phyloP scores from a whole-genome alignment of 2,888 invertebrate genomes.

The Macrophya annulata region DNA sequence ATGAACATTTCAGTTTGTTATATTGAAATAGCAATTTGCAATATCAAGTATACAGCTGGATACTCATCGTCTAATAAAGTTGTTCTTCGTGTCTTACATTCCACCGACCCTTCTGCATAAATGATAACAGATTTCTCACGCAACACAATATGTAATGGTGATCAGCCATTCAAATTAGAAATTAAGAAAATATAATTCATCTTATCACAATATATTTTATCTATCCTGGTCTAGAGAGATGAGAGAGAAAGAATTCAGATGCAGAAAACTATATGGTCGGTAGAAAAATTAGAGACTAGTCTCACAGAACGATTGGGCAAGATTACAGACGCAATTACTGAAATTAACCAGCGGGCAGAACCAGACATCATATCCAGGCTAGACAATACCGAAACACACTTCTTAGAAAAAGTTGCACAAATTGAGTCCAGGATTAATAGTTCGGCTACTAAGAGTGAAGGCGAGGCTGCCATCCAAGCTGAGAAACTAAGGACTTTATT shows the following conservation, averaged over 20 bases:
- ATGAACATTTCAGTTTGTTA: too few relatives aligned
- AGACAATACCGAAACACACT: conserved; percentile 66
- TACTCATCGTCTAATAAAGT: too few relatives aligned
- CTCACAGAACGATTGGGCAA: conserved; percentile 79
- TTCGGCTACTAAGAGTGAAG: conserved; percentile 60
- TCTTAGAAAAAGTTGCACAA: conserved; percentile 66
- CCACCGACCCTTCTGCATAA: neutral
- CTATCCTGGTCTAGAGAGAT: conserved; percentile 1
- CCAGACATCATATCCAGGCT: conserved; percentile 67
- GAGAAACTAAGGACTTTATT: conserved; percentile 63
- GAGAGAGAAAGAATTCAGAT: conserved; percentile 83
- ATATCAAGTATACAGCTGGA: too few relatives aligned
- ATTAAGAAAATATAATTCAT: conserved; percentile 12
- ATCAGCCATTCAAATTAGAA: neutral
- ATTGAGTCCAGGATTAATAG: conserved; percentile 67
- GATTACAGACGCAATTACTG: conserved; percentile 78
- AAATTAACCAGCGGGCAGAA: conserved; percentile 71
- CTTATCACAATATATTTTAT: neutral
- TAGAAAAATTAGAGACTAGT: conserved; percentile 81
- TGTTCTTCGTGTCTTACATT: too few relatives aligned
- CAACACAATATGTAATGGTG: neutral
- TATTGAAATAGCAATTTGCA: too few relatives aligned
- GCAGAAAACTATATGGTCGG: conserved; percentile 83
- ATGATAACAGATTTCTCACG: neutral
- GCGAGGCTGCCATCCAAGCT: conserved; percentile 62